These are phyloP conservation scores for Megaustenia siamemsis DNA, from an alignment of 2,888 invertebrate species.

Conservation along the genomic window DNA sequence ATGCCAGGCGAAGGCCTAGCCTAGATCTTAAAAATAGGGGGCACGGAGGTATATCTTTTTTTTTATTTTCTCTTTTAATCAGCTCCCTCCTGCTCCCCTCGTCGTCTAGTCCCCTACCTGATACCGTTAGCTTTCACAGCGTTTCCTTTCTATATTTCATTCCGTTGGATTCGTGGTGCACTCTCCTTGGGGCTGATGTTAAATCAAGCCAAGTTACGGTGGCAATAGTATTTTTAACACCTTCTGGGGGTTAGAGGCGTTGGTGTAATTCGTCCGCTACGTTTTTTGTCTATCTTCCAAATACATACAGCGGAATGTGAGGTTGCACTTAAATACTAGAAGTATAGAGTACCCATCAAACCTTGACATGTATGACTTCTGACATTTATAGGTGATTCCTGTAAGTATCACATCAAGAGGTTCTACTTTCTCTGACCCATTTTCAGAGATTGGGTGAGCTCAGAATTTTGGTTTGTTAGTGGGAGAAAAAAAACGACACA, in stretches of 20 bases:
- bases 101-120: neutral
- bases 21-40: neutral
- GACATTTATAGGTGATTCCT: too few relatives aligned
- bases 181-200: neutral
- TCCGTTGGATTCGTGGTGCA: neutral
- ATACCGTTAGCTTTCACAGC: slow-evolving; percentile 13
- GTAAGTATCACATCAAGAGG: too few relatives aligned
- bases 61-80: neutral
- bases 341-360: too few relatives aligned
- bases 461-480: too few relatives aligned
- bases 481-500: too few relatives aligned
- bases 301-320: too few relatives aligned
- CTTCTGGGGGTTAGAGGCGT: neutral
- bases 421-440: too few relatives aligned
- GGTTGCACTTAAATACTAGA: too few relatives aligned
- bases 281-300: neutral
- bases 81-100: neutral
- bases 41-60: neutral
- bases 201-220: neutral
- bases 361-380: too few relatives aligned
- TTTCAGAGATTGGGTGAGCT: too few relatives aligned
- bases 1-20: slow-evolving; percentile 11
- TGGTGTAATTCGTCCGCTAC: neutral
- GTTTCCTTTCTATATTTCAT: neutral
- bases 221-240: neutral